Evolutionary conservation across 2,888 invertebrate species (phyloP).

Genomic region (Tolmerus cingulatus): DNA sequence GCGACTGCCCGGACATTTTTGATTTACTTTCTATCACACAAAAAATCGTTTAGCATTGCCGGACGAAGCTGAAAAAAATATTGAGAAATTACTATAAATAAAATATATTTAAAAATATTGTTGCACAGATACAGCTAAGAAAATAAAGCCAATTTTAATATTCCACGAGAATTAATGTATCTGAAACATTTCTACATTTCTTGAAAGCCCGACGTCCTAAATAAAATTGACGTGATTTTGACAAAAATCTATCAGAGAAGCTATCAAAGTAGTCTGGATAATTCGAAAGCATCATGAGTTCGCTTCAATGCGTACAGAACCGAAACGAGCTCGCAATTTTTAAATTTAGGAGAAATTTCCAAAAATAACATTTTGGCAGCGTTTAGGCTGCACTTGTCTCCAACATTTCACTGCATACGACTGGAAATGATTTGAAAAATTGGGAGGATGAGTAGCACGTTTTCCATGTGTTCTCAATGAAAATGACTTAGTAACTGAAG

Average conservation of each 20-base stretch:
- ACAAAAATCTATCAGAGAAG: neutral
- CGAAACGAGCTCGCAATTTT: neutral
- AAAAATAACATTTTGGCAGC: conserved; percentile 40
- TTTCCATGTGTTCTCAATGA: neutral
- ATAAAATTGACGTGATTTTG: neutral
- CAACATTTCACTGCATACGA: conserved; percentile 14
- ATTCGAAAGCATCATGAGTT: neutral
- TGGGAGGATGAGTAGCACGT: neutral
- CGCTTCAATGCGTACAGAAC: neutral
- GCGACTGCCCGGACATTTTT: conserved; percentile 61
- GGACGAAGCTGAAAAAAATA: conserved; percentile 35
- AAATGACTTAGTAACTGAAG: neutral
- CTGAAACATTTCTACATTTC: too few species aligned
- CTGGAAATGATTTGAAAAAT: neutral
- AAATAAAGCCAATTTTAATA: neutral
- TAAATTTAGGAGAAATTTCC: conserved; percentile 8
- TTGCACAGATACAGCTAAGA: neutral
- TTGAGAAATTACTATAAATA: neutral
- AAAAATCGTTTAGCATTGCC: conserved; percentile 27
- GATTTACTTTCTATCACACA: neutral
- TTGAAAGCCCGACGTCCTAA: neutral
- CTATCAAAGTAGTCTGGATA: neutral
- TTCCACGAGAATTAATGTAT: neutral
- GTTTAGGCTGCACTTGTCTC: conserved; percentile 20
- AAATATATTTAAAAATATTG: neutral